Evolutionary conservation across 1,140 invertebrate species (phyloP).

Genomic region (Contarinia nasturtii): DNA sequence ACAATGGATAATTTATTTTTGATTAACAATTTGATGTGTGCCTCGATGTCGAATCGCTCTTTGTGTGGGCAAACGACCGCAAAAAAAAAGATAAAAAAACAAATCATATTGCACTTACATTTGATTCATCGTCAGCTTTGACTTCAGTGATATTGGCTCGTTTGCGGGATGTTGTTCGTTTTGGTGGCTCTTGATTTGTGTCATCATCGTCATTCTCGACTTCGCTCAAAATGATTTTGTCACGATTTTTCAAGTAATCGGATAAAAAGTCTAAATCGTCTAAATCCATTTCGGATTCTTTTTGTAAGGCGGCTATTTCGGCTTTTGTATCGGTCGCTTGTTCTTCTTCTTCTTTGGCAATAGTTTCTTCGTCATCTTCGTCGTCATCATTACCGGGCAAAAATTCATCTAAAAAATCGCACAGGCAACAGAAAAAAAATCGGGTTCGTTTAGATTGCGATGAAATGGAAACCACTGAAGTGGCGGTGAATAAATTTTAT

Average conservation of each 20-base stretch:
- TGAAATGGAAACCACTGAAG: too few relatives aligned
- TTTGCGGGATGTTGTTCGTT: too few relatives aligned
- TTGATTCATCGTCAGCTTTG: slow-evolving; percentile 14
- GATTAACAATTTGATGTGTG: too few relatives aligned
- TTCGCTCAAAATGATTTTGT: slow-evolving; percentile 28
- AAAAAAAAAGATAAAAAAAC: too few relatives aligned
- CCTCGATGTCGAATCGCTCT: too few relatives aligned
- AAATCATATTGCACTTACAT: too few relatives aligned
- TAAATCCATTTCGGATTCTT: slow-evolving; percentile 78
- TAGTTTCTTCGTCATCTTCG: slow-evolving; percentile 89
- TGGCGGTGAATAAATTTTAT: too few relatives aligned
- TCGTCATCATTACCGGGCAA: slow-evolving; percentile 49
- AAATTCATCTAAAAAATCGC: slow-evolving; percentile 53
- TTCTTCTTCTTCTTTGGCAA: slow-evolving; percentile 76
- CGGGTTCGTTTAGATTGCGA: too few relatives aligned
- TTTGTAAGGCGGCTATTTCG: slow-evolving; percentile 72
- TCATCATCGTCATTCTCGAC: slow-evolving; percentile 12
- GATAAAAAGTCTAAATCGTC: slow-evolving; percentile 68
- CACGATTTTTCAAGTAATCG: slow-evolving; percentile 53
- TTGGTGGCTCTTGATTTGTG: slow-evolving; percentile 5
- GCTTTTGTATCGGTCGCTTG: slow-evolving; percentile 42
- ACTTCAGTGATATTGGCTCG: slow-evolving; percentile 16
- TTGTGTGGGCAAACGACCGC: too few relatives aligned
- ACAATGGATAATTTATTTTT: too few relatives aligned
- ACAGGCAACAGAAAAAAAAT: too few relatives aligned